A percentile compares a stretch with the other conserved stretches of the same genome.
Evolutionary conservation across 2,888 invertebrate species (phyloP).

Genomic region (Ochropacha duplaris): DNA sequence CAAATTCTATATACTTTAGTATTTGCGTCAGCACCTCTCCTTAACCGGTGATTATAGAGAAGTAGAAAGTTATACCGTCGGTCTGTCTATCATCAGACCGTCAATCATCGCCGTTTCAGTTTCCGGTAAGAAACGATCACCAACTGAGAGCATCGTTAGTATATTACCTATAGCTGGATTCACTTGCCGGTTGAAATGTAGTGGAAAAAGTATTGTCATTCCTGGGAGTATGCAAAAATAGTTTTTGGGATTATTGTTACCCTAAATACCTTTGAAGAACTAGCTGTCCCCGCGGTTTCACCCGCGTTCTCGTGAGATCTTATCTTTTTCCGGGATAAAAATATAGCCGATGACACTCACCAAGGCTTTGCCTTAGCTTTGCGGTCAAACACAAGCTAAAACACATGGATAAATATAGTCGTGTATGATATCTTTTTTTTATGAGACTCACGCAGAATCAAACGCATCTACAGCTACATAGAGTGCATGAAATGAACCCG

Average conservation of each 20-base stretch:
- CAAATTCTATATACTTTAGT: neutral
- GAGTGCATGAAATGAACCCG: neutral
- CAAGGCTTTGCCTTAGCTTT: no score
- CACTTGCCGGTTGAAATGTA: neutral
- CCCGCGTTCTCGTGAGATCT: no score
- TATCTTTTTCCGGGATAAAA: no score
- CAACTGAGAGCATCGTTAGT: neutral
- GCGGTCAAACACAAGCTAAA: no score
- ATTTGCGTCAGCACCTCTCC: neutral
- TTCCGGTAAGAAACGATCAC: slow-evolving; percentile 4
- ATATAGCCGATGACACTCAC: no score
- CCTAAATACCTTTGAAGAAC: neutral
- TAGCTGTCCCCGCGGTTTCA: no score
- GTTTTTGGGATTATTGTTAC: neutral
- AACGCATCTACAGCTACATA: neutral
- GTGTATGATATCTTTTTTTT: no score
- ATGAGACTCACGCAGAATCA: neutral
- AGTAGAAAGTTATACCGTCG: slow-evolving; percentile 19
- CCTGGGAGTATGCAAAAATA: neutral
- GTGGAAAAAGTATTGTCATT: neutral
- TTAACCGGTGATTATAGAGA: neutral
- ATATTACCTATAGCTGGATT: slow-evolving; percentile 2
- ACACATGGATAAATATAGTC: no score
- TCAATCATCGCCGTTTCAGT: slow-evolving; percentile 29
- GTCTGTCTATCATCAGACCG: slow-evolving; percentile 25